Conservation (phyloP, 2,888 invertebrate species). For the Rhorus exstirpatorius region DNA sequence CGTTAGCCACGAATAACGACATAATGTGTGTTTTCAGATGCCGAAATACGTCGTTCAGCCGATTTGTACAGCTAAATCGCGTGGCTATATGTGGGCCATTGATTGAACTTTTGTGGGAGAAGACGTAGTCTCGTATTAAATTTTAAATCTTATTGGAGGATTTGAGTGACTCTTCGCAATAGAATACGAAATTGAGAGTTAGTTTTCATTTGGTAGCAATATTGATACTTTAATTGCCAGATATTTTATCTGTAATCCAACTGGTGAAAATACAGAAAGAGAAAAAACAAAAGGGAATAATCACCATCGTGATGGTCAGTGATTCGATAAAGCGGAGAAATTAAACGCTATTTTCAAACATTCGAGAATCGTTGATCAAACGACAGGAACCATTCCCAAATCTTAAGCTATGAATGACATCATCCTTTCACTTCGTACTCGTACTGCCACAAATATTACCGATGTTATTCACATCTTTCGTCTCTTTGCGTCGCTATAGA, state of each 20-base stretch:
- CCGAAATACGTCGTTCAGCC: slow-evolving; percentile 19
- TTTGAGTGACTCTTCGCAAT: not conserved
- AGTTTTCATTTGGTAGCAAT: too few relatives aligned
- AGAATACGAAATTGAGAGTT: too few relatives aligned
- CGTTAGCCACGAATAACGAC: slow-evolving; percentile 19
- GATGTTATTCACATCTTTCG: slow-evolving; percentile 1
- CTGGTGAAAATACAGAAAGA: too few relatives aligned
- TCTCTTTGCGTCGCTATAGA: not conserved
- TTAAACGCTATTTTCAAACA: not conserved
- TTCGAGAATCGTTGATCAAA: not conserved
- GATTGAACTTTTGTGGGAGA: slow-evolving; percentile 11
- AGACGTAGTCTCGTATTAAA: slow-evolving; percentile 2
- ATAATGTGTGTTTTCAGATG: slow-evolving; percentile 24
- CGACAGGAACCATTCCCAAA: not conserved
- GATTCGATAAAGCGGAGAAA: too few relatives aligned
- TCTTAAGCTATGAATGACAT: not conserved
- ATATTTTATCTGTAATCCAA: not conserved
- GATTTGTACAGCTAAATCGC: slow-evolving; percentile 34
- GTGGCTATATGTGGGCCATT: slow-evolving; percentile 6
- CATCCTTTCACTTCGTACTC: not conserved
- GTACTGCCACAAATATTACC: not conserved
- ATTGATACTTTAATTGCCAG: not conserved
- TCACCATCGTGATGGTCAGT: too few relatives aligned
- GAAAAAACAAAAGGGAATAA: too few relatives aligned
- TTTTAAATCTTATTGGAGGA: slow-evolving; percentile 12